phyloP scores from a whole-genome alignment of 2,888 invertebrate genomes.

The Agrypnus murinus region DNA sequence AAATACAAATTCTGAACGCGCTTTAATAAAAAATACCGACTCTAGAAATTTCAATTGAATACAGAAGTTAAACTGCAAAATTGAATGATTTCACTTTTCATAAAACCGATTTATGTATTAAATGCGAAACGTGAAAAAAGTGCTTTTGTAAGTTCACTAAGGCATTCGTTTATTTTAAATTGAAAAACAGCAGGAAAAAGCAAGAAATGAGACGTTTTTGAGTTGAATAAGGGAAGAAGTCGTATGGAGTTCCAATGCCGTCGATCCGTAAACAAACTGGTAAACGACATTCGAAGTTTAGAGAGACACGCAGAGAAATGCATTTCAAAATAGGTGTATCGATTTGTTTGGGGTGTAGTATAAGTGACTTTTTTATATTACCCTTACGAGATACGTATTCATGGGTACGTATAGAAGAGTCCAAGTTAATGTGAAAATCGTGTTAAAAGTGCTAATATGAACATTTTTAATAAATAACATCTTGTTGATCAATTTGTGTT shows the following conservation, averaged over 20 bases:
- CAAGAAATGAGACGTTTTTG: slow-evolving; percentile 1
- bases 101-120: no score
- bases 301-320: background rate
- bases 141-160: slow-evolving; percentile 14
- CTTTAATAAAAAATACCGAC: no score
- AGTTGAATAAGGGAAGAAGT: slow-evolving; percentile 6
- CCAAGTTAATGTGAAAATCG: no score
- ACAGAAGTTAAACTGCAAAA: no score
- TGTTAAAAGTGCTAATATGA: no score
- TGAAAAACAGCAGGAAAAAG: slow-evolving; percentile 22
- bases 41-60: no score
- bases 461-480: no score
- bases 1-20: no score
- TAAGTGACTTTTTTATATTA: slow-evolving; percentile 4
- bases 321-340: slow-evolving; percentile 13
- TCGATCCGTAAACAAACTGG: slow-evolving; percentile 14
- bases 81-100: no score
- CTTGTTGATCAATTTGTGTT: no score
- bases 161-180: slow-evolving; percentile 20
- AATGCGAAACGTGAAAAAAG: background rate
- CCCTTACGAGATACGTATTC: no score
- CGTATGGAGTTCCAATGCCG: slow-evolving; percentile 13
- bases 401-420: no score
- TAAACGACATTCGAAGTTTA: slow-evolving; percentile 7
- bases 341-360: background rate